Percentiles rank a stretch among this genome's conserved stretches.
Conservation (phyloP, 2,797 vertebrate species). For the Poecilia velifera region DNA sequence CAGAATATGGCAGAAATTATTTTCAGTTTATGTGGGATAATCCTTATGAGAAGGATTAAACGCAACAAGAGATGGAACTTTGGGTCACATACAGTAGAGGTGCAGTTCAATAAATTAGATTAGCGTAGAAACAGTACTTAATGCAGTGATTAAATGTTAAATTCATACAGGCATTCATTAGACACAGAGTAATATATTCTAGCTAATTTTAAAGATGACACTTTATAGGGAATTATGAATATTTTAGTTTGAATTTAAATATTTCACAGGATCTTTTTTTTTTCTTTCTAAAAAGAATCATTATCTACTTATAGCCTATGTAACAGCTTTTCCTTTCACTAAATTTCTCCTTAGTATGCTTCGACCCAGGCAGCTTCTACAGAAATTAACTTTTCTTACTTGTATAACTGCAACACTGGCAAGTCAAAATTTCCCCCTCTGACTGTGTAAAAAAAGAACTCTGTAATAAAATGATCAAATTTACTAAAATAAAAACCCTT, state of each 20-base stretch:
- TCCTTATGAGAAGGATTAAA: constrained; percentile 59
- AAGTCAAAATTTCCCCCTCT: neutral
- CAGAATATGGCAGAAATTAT: constrained; percentile 36
- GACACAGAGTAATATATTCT: neutral
- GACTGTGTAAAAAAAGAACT: neutral
- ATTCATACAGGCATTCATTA: neutral
- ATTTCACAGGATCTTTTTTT: neutral
- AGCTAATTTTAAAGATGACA: neutral
- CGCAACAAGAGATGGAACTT: constrained; percentile 64
- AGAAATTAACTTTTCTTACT: neutral
- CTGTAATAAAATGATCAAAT: neutral
- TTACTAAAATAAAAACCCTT: neutral
- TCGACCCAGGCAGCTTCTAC: neutral
- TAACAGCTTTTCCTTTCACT: neutral
- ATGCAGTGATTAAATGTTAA: neutral
- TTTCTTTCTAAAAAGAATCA: neutral
- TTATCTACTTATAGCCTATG: neutral
- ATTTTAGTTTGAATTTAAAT: neutral
- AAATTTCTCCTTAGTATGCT: neutral
- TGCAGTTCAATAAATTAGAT: neutral
- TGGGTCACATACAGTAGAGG: constrained; percentile 48
- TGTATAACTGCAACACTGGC: neutral
- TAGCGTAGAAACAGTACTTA: neutral
- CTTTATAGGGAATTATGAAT: neutral
- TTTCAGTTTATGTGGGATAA: constrained; percentile 41